A percentile compares a stretch with the other conserved stretches of the same genome.
Evolutionary conservation across 2,113 vertebrate species (phyloP).

Genomic region (Rallus limicola): DNA sequence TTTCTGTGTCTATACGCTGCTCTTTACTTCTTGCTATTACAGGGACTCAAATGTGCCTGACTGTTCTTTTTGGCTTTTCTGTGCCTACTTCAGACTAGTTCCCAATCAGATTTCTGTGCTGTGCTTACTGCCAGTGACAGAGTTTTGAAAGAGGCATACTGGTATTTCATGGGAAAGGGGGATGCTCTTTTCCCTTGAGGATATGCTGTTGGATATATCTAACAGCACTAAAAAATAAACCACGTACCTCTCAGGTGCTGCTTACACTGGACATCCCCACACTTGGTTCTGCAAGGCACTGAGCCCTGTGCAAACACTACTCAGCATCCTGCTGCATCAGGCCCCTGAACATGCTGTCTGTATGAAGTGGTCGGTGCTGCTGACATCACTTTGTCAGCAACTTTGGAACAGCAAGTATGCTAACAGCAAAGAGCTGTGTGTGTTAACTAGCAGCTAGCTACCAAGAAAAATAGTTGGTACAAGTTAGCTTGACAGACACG

Average conservation of each 20-base stretch:
- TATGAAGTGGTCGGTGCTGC: accelerated
- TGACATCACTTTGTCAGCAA: neutral
- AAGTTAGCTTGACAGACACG: neutral
- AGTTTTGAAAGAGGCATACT: neutral
- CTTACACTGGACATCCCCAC: neutral
- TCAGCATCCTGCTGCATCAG: neutral
- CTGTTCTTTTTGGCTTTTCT: neutral
- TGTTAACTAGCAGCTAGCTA: neutral
- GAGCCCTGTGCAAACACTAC: neutral
- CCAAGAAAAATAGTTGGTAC: neutral
- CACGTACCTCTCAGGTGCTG: neutral
- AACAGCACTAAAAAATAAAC: neutral
- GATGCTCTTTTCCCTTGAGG: neutral
- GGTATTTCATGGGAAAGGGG: neutral
- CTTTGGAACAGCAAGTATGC: neutral
- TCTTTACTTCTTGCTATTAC: neutral
- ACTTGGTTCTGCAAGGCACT: neutral
- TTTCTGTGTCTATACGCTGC: neutral
- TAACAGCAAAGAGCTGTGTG: neutral
- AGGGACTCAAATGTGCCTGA: neutral
- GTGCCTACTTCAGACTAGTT: neutral
- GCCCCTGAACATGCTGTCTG: accelerated
- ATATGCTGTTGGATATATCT: neutral
- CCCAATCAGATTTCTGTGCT: neutral
- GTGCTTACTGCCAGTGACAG: accelerated